Conservation (phyloP, 2,113 vertebrate species). For the Campylomormyrus tamandua region DNA sequence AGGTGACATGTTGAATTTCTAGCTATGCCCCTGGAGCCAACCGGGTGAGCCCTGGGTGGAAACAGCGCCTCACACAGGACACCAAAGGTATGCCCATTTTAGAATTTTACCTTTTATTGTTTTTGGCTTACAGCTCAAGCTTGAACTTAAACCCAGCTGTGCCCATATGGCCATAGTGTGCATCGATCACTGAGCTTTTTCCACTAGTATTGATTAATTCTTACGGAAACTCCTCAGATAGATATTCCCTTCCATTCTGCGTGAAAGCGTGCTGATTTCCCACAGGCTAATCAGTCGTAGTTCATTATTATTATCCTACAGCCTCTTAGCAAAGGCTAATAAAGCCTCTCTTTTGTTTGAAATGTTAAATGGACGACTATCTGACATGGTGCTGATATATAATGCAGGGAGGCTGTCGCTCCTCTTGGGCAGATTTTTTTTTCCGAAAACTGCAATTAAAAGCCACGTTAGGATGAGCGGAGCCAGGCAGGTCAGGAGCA, state of each 20-base stretch:
- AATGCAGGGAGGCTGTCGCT: constrained; percentile 32
- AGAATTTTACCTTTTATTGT: not conserved
- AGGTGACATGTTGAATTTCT: not conserved
- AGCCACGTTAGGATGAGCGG: constrained; percentile 11
- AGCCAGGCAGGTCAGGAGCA: not conserved
- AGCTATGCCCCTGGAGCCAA: not conserved
- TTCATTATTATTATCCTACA: constrained; percentile 31
- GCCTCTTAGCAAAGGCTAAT: constrained; percentile 30
- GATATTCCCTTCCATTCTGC: not conserved
- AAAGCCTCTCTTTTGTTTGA: constrained; percentile 33
- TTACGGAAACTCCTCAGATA: not conserved
- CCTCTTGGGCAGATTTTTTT: constrained; percentile 37
- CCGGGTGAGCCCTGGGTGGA: not conserved
- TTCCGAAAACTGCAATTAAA: constrained; percentile 37
- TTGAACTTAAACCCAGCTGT: not conserved
- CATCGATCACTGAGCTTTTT: not conserved
- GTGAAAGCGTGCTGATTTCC: not conserved
- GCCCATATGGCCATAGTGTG: not conserved
- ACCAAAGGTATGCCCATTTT: not conserved
- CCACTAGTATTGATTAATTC: not conserved
- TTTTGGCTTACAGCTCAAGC: not conserved
- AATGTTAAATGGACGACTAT: constrained; percentile 39
- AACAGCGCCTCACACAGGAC: not conserved
- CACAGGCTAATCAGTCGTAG: constrained; percentile 17
- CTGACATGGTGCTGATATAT: constrained; percentile 38